Percentiles rank a stretch among this genome's conserved stretches.
Conservation (phyloP, 2,113 vertebrate species). For the Myiagra hebetior region DNA sequence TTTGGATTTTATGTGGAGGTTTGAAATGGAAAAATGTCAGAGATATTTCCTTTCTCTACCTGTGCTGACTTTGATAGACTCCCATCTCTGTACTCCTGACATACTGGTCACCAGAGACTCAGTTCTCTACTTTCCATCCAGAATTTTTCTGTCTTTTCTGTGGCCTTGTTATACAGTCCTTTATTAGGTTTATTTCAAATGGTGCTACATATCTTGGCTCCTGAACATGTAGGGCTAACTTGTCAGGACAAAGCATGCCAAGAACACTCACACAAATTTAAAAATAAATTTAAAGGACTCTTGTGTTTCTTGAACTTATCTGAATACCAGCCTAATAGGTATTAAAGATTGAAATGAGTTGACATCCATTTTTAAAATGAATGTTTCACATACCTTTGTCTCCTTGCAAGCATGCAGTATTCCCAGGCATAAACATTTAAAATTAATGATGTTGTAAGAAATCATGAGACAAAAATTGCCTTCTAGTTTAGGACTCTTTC, state of each 20-base stretch:
- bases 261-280: neutral
- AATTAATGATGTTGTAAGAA: neutral
- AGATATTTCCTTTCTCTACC: neutral
- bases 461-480: neutral
- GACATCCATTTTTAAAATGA: neutral
- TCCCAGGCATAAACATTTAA: neutral
- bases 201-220: neutral
- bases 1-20: neutral
- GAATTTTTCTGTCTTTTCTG: neutral
- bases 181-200: neutral
- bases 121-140: neutral
- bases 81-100: neutral
- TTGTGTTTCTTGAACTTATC: neutral
- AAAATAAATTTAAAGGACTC: neutral
- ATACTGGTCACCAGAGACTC: neutral
- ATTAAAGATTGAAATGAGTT: neutral
- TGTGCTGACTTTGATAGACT: neutral
- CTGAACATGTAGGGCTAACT: neutral
- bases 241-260: neutral
- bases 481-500: neutral
- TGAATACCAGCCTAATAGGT: neutral
- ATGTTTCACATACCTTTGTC: neutral
- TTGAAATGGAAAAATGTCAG: neutral
- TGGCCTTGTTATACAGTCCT: neutral
- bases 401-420: neutral